Percentiles rank a stretch among this genome's conserved stretches.
Conservation (phyloP, 2,113 vertebrate species). For the Thunnus thynnus region DNA sequence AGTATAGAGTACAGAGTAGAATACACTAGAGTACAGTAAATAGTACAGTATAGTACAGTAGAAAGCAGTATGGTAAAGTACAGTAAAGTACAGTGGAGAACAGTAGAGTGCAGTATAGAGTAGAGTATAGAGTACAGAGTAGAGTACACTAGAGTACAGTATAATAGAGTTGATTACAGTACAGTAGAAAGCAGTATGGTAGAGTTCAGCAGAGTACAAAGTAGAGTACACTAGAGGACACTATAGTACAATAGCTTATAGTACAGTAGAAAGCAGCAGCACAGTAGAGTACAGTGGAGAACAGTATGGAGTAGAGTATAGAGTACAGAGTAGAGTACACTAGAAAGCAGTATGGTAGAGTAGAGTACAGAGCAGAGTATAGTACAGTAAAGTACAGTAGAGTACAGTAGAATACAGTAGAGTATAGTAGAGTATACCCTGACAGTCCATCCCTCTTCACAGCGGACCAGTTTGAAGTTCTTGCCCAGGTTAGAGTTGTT, state of each 20-base stretch:
- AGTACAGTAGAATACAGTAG: background rate
- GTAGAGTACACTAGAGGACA: too few relatives aligned
- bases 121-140: too few relatives aligned
- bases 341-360: background rate
- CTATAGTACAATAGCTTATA: too few relatives aligned
- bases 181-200: background rate
- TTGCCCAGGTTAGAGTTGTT: slow-evolving; percentile 93
- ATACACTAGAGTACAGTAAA: too few relatives aligned
- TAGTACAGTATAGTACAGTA: too few relatives aligned
- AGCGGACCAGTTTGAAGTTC: slow-evolving; percentile 97
- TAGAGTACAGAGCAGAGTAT: background rate
- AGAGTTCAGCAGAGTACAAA: background rate
- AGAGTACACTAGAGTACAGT: too few relatives aligned
- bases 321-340: background rate
- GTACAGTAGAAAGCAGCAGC: too few relatives aligned
- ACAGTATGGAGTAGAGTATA: background rate
- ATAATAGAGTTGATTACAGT: too few relatives aligned
- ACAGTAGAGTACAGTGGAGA: background rate
- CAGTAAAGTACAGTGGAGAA: too few relatives aligned
- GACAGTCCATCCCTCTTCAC: slow-evolving; percentile 89
- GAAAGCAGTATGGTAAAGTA: too few relatives aligned
- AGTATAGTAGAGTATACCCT: slow-evolving; percentile 79
- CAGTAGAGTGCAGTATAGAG: too few relatives aligned
- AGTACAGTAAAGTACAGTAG: background rate
- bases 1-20: too few relatives aligned